Percentiles rank a stretch among this genome's conserved stretches.
Evolutionary conservation across 2,113 vertebrate species (phyloP).

Genomic region (Salvelinus fontinalis): DNA sequence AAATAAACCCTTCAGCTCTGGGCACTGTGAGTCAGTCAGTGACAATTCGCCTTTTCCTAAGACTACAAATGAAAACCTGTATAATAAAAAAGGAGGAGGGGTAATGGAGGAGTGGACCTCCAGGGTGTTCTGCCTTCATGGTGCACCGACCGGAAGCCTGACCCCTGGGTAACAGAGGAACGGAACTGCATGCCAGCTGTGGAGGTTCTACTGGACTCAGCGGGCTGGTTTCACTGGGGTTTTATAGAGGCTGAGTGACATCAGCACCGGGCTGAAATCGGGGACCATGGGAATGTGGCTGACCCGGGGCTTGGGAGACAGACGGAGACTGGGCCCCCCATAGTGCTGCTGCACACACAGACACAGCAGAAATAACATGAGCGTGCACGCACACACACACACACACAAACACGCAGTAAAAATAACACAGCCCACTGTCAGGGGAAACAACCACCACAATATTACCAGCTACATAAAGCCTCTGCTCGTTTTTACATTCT

Average conservation of each 20-base stretch:
- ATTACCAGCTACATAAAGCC: neutral
- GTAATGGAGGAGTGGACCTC: neutral
- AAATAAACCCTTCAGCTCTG: too few relatives aligned
- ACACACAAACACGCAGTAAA: neutral
- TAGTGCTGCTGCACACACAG: neutral
- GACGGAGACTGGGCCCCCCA: neutral
- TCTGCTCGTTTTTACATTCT: neutral
- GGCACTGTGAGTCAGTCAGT: too few relatives aligned
- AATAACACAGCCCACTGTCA: neutral
- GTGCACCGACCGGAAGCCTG: constrained; percentile 22
- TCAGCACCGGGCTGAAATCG: constrained; percentile 27
- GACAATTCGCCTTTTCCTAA: neutral
- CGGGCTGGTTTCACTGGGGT: constrained; percentile 23
- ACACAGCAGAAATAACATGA: neutral
- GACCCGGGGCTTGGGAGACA: constrained; percentile 30
- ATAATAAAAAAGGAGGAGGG: neutral
- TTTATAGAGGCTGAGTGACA: constrained; percentile 43
- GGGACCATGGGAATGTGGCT: constrained; percentile 38
- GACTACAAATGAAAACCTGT: neutral
- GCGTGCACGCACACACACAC: neutral
- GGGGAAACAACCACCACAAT: neutral
- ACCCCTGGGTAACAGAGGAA: constrained; percentile 13
- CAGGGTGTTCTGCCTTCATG: constrained; percentile 5
- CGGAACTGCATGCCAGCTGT: constrained; percentile 39
- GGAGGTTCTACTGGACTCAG: constrained; percentile 35